Evolutionary conservation across 2,113 vertebrate species (phyloP), one percentile per base, ranked within the genome.

Genomic region (Hipposideros armiger): DNA sequence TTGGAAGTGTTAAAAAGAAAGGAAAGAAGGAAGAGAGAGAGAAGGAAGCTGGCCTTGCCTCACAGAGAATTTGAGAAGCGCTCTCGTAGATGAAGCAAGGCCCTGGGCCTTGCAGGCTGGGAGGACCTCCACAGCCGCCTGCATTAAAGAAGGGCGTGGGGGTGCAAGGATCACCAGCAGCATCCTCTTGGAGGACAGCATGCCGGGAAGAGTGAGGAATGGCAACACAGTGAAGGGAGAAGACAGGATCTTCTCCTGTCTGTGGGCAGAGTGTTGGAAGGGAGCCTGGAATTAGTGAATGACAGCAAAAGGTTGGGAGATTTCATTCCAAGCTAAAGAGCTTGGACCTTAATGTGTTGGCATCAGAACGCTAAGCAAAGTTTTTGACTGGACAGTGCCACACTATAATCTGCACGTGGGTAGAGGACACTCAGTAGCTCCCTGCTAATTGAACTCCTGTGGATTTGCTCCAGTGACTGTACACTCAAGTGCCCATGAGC

Each of bases 41-140:
- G 16, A 93, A 76, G n/a, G n/a, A 94, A 84, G 32, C 13, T 26
- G n/a, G 11, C 30, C 82, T n/a, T 84, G 74, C 45, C 32, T 52
- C 42, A 58, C 11, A 16, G 32, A 80, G 28, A 95, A 45, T 11
- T 60, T 24, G 62, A 87, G 72, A 69, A 64, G 47, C 60, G 3
- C 24, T 15, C 6, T 52, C n/a, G 85, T 67, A 1, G 2, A 60
- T 50, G 50, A 15, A 64, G 26, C 14, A 26, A 26, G 30, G 14
- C 40, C 56, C 28, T 4, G 13, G 36, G 4, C 20, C 20, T 90
- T 69, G 22, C 28, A 74, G 72, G 22, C 6, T 0, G 6, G 15
- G 9, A 64, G 24, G 36, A 87, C 22, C 24, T 70, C 81, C 40
- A 76, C 1, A 22, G 36, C 60, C 28, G 56, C 58, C 7, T 20